phyloP scores from a whole-genome alignment of 2,113 vertebrate genomes.

The Urocolius indicus region DNA sequence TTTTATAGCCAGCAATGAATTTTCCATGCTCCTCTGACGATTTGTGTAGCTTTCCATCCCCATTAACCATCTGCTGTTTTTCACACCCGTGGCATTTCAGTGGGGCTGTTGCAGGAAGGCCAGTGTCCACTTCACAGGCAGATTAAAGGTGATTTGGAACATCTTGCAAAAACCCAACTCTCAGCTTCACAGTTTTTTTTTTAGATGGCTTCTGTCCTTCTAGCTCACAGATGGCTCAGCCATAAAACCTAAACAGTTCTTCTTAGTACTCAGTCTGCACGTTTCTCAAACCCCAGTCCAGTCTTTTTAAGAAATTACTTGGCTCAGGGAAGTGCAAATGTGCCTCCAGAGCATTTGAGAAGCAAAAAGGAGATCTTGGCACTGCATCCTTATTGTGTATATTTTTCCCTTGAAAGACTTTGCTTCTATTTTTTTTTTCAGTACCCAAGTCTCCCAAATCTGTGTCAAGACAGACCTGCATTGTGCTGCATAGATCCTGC shows the following conservation, averaged over 20 bases:
- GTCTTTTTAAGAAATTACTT: slow-evolving; percentile 47
- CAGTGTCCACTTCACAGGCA: not conserved
- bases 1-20: slow-evolving; percentile 30
- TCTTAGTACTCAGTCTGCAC: slow-evolving; percentile 37
- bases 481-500: not conserved
- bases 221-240: slow-evolving; percentile 38
- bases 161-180: not conserved
- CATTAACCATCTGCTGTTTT: slow-evolving; percentile 52
- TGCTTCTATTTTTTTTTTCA: not conserved
- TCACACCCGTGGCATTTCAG: slow-evolving; percentile 12
- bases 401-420: slow-evolving; percentile 48
- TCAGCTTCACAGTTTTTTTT: not conserved
- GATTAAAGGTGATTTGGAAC: slow-evolving; percentile 6
- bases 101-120: not conserved
- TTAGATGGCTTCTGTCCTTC: not conserved
- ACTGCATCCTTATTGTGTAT: not conserved
- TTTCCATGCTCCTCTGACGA: slow-evolving; percentile 19
- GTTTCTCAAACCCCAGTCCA: slow-evolving; percentile 27
- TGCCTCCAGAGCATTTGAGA: slow-evolving; percentile 38
- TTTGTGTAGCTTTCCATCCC: slow-evolving; percentile 43
- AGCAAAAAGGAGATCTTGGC: slow-evolving; percentile 34
- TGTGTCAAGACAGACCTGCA: not conserved
- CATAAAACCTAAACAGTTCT: slow-evolving; percentile 23
- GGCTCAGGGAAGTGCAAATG: slow-evolving; percentile 24
- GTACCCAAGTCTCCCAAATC: not conserved